These are phyloP conservation scores for Tympanuchus pallidicinctus DNA, from an alignment of 2,113 vertebrate species.

Conservation along the genomic window DNA sequence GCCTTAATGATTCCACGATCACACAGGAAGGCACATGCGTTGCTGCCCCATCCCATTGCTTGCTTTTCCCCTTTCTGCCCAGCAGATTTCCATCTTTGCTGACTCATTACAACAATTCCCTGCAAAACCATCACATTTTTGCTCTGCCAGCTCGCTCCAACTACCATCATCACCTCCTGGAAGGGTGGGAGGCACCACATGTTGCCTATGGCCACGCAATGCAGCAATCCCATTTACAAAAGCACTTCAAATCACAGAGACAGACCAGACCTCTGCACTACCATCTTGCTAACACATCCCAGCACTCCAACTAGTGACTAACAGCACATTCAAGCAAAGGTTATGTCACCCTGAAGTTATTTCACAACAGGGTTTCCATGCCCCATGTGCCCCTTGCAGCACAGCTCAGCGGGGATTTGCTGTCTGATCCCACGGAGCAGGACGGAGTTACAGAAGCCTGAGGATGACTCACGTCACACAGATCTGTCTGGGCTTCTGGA, in stretches of 20 bases:
- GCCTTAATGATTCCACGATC: too few species aligned
- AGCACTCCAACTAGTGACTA: rapidly evolving
- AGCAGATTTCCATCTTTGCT: rapidly evolving
- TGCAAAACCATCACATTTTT: rapidly evolving
- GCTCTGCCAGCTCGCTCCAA: rapidly evolving
- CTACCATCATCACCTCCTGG: background rate
- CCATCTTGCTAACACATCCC: background rate
- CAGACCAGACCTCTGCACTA: rapidly evolving
- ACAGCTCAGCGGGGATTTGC: constrained; percentile 27
- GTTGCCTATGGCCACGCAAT: rapidly evolving
- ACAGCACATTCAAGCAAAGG: background rate
- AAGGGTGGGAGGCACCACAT: rapidly evolving
- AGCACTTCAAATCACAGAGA: background rate
- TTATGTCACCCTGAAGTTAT: background rate
- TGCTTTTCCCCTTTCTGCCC: rapidly evolving
- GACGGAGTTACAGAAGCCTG: background rate
- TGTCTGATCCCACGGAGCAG: background rate
- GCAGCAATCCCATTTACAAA: background rate
- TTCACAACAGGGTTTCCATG: background rate
- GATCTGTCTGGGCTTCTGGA: constrained; percentile 21
- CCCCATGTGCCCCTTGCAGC: background rate
- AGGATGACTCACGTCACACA: constrained; percentile 47
- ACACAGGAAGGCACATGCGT: rapidly evolving
- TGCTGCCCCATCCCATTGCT: background rate
- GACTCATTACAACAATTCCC: background rate